Base-by-base conservation (phyloP, 2,888 invertebrate genomes). In the Mythimna vitellina region DNA sequence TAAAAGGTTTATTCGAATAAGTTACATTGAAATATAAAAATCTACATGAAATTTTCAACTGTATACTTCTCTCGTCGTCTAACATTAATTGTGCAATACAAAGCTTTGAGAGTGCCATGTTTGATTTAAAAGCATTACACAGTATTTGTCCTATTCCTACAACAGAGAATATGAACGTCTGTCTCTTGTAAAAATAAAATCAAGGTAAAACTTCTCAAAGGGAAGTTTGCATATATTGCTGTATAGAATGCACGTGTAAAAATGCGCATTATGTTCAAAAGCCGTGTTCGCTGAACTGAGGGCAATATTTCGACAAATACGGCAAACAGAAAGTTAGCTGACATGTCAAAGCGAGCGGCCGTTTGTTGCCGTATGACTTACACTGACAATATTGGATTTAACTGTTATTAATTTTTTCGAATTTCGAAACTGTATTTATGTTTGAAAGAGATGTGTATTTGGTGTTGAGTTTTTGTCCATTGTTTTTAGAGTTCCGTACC, bases 341-440 rank as follows among this genome's bases (percentile, higher is more conserved):
- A 65, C 72, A 81, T 82, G 71, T 81, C 83, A 86, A 84, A 86
- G 79, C 32, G 61, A 53, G n/a, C 53, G 56, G 63, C 35, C 70
- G 74, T 75, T 73, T 80, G 77, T 70, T 64, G 65, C 42, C 49
- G 9, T 70, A 54, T 76, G 73, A 75, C 70, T 76, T 78, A 65
- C 64, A 61, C 29, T 71, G 86, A 76, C 80, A 87, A 83, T 87
- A 81, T 84, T 85, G 75, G 63, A 74, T 79, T 76, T 56, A 49
- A 58, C 38, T 72, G 67, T 76, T 78, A 65, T 80, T 67, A 49
- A 32, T 76, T 70, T 72, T 80, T 80, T 63, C 12, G 25, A 22
- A 8, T 58, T 25, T 71, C 29, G 38, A 49, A 29, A 0, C 49
- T 42, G 35, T 12, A 54, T 35, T 67, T 67, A 42, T 22, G 10